These are phyloP conservation scores for Spisula solida DNA, from an alignment of 2,888 invertebrate genomes.

Conservation along the genomic window DNA sequence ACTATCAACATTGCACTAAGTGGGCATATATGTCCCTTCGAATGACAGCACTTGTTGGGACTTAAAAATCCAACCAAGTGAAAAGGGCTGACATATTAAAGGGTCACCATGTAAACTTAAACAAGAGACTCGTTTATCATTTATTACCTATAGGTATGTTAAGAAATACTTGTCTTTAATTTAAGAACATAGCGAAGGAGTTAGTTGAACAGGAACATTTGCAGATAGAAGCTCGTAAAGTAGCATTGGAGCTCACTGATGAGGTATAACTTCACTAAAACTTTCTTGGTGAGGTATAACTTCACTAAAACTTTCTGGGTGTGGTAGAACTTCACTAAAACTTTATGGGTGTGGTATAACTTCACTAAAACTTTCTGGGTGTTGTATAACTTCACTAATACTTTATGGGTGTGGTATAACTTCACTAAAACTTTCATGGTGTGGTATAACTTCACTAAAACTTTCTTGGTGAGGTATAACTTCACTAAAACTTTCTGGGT, in stretches of 20 bases:
- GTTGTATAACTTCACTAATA: neutral
- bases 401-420: neutral
- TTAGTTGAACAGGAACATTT: conserved; percentile 51
- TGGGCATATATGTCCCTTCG: too few relatives aligned
- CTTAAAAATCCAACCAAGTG: too few relatives aligned
- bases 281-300: neutral
- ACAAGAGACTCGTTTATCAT: too few relatives aligned
- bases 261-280: conserved; percentile 42
- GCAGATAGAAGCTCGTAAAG: conserved; percentile 45
- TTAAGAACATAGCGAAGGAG: conserved; percentile 46
- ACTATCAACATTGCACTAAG: too few relatives aligned
- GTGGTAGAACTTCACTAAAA: neutral
- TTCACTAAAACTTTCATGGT: neutral
- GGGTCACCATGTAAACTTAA: too few relatives aligned
- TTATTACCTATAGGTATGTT: too few relatives aligned
- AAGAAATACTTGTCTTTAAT: neutral
- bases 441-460: neutral
- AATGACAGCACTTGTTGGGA: too few relatives aligned
- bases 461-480: neutral
- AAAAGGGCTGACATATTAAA: too few relatives aligned
- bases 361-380: neutral
- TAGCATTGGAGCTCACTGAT: conserved; percentile 53
- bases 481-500: neutral
- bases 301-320: neutral
- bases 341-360: neutral